Percentiles rank a stretch among this genome's conserved stretches.
These are phyloP conservation scores for Julus scanicus DNA, from an alignment of 2,888 invertebrate genomes.

Conservation along the genomic window DNA sequence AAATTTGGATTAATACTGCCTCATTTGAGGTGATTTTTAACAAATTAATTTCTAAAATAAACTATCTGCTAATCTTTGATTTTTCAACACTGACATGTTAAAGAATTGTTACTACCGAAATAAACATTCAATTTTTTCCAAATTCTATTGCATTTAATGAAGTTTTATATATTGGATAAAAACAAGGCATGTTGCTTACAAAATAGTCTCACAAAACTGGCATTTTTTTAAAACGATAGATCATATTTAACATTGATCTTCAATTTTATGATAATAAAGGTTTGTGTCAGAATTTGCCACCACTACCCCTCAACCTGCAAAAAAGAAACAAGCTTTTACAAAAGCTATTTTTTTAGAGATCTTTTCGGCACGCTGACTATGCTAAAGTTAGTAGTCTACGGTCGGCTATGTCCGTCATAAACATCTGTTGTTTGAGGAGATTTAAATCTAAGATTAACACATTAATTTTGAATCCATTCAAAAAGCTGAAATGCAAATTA, in stretches of 20 bases:
- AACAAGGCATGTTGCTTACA: background rate
- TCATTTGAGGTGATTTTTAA: too few relatives aligned
- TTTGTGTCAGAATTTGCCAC: constrained; percentile 56
- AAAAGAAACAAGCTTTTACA: constrained; percentile 48
- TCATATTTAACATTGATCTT: background rate
- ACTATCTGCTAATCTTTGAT: too few relatives aligned
- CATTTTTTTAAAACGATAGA: background rate
- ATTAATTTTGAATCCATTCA: background rate
- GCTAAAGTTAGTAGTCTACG: background rate
- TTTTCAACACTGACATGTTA: too few relatives aligned
- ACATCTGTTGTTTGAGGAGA: background rate
- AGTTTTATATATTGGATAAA: background rate
- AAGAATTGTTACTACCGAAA: background rate
- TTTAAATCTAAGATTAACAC: background rate
- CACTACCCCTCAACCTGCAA: constrained; percentile 57
- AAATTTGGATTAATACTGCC: too few relatives aligned
- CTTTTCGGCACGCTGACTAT: background rate
- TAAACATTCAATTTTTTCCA: background rate
- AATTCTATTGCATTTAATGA: background rate
- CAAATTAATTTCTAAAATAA: too few relatives aligned
- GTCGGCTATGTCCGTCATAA: background rate
- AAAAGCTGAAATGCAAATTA: background rate
- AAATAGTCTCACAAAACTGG: constrained; percentile 23
- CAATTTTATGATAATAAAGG: background rate
- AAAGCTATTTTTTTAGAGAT: background rate